Evolutionary conservation across 2,797 vertebrate genomes (phyloP).

Genomic region (Anomalospiza imberbis): DNA sequence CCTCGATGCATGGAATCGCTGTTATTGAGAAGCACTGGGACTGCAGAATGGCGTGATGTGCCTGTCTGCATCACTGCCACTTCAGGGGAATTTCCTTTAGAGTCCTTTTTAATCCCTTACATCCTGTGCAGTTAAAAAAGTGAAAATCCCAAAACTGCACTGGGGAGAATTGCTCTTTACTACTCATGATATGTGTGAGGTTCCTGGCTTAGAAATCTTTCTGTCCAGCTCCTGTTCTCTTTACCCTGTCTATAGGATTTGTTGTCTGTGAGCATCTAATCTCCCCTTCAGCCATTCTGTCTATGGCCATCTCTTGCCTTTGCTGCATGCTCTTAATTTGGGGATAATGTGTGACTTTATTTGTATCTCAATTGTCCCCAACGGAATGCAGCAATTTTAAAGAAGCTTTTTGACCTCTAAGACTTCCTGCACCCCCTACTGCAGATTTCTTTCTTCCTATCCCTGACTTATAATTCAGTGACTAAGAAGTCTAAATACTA

Average conservation of each 20-base stretch:
- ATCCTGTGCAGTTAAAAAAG: not conserved
- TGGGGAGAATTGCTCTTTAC: not conserved
- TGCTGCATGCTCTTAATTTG: not conserved
- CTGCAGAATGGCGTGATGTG: not conserved
- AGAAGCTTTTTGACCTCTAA: not conserved
- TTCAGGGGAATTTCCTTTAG: not conserved
- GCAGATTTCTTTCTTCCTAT: not conserved
- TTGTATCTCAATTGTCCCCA: not conserved
- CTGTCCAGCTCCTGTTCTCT: not conserved
- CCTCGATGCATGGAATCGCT: not conserved
- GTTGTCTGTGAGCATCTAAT: not conserved
- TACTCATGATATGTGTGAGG: not conserved
- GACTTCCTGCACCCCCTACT: not conserved
- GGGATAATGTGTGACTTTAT: not conserved
- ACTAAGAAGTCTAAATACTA: not conserved
- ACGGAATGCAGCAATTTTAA: not conserved
- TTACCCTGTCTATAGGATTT: not conserved
- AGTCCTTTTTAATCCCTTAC: not conserved
- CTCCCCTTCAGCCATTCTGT: not conserved
- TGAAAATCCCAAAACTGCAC: not conserved
- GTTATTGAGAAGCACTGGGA: not conserved
- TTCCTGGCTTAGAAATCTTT: not conserved
- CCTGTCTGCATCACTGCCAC: not conserved
- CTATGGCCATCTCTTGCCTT: not conserved
- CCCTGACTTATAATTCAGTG: not conserved